phyloP scores from a whole-genome alignment of 2,113 vertebrate species.

The Poeciliopsis turrubarensis region DNA sequence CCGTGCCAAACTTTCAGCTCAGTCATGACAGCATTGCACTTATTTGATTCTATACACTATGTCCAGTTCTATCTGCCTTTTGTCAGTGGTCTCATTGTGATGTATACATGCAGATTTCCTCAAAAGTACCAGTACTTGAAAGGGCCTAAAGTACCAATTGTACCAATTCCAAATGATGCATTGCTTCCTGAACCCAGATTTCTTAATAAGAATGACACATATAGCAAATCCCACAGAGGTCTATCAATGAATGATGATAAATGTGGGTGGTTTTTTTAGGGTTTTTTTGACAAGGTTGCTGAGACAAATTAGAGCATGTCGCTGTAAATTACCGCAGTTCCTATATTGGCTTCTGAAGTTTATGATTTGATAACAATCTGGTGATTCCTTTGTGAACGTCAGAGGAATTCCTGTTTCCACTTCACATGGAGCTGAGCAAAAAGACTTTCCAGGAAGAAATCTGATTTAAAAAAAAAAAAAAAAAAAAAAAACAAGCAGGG shows the following conservation, averaged over 20 bases:
- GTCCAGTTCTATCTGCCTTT: background rate
- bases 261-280: background rate
- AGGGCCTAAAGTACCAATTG: background rate
- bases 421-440: background rate
- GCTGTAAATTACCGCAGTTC: background rate
- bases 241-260: background rate
- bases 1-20: background rate
- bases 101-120: background rate
- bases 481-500: background rate
- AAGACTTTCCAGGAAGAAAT: background rate
- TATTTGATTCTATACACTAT: background rate
- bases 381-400: background rate
- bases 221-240: background rate
- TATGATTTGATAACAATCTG: background rate
- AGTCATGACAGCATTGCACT: background rate
- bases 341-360: background rate
- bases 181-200: background rate
- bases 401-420: slow-evolving; percentile 4
- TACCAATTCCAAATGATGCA: background rate
- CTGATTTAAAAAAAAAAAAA: background rate
- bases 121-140: background rate
- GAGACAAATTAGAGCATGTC: background rate
- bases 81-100: background rate
- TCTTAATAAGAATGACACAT: background rate
- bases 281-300: too few species aligned